Evolutionary conservation across 2,888 invertebrate species (phyloP), one percentile per base, ranked within the genome.

Genomic region (Agrochola macilenta): DNA sequence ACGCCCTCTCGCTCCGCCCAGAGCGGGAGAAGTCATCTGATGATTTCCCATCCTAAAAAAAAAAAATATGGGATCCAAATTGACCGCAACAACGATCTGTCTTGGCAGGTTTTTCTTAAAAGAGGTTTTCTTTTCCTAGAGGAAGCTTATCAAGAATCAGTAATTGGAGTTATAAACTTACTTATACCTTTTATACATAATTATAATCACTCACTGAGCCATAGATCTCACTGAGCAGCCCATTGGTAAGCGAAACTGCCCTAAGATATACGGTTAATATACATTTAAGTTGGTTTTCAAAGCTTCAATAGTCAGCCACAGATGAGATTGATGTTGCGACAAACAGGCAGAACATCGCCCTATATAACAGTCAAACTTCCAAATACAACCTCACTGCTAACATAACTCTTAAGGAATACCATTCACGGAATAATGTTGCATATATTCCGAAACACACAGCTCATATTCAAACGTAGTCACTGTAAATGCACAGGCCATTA

Each of bases 401-500:
- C 75, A 74, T 26, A 75, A 61, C 17, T 26, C 17, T 60, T 17
- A 30, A 49, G 23, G 23, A 49, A 1, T 1, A 57, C 23, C 4
- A 7, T 17, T 9, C 30, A 39, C 17, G 52, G 5, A 52, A 26
- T 74, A 60, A 72, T 30, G n/a, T 11, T 23, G 14, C 35, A 3
- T 73, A 26, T 35, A 75, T 63, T 57, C 9, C 3, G 14, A 30
- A 49, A 46, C 23, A 71, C 54, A 57, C 30, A 11, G n/a, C 49
- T 60, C 39, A 49, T 17, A 46, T 26, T 46, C 35, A 43, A 12
- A 54, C 54, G 54, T 23, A 54, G 1, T 9, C 30, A 43, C 35
- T 12, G 35, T 17, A 20, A 78, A 54, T 69, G 52, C 65, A 52
- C 23, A 14, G 69, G 52, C 39, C 43, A 76, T 87, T 69, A 78